phyloP scores from a whole-genome alignment of 2,888 invertebrate species.

The Agrochola lychnidis region DNA sequence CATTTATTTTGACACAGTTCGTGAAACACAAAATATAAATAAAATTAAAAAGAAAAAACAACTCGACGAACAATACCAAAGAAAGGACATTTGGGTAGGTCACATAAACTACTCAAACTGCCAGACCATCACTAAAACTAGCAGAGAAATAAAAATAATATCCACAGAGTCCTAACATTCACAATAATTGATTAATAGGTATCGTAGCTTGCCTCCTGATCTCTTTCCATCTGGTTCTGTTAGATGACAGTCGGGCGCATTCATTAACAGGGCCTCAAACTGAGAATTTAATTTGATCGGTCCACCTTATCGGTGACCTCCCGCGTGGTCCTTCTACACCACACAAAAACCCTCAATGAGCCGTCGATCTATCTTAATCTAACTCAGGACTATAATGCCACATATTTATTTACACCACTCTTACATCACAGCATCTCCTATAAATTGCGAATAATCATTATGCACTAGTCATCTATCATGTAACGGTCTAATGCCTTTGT shows the following conservation, averaged over 20 bases:
- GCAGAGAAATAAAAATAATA: no score
- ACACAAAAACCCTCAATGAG: conserved; percentile 29
- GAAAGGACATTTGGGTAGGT: no score
- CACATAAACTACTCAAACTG: no score
- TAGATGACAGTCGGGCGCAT: neutral
- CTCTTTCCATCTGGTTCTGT: neutral
- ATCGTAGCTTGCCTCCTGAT: neutral
- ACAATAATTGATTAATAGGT: no score
- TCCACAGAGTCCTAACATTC: no score
- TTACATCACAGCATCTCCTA: conserved; percentile 40
- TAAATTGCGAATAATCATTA: conserved; percentile 57
- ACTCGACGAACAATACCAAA: no score
- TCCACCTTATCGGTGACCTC: neutral
- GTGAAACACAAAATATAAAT: no score
- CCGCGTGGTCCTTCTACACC: neutral
- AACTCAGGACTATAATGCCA: conserved; percentile 1
- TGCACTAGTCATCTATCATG: conserved; percentile 58
- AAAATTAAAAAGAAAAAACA: no score
- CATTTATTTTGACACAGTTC: no score
- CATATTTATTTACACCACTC: conserved; percentile 19
- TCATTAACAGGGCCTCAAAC: neutral
- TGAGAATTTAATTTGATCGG: neutral
- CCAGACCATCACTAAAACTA: no score
- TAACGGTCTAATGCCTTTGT: conserved; percentile 43
- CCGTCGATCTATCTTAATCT: conserved; percentile 42